Base-by-base conservation (phyloP, 1,140 invertebrate genomes). In the Drosophila elegans region DNA sequence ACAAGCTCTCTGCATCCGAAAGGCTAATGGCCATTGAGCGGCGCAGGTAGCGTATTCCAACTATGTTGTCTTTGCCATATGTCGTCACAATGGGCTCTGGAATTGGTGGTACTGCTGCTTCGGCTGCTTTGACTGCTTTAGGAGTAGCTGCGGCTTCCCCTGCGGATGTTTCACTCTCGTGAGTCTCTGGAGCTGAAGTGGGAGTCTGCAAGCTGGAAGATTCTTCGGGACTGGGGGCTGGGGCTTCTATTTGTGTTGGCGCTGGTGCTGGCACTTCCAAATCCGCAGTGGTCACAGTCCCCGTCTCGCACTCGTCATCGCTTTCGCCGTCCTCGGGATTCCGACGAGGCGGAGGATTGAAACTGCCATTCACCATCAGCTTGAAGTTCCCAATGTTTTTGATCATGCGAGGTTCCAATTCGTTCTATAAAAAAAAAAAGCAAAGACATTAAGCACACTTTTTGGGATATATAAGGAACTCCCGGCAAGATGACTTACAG, bases 381-480 rank as follows among this genome's bases (percentile, higher is more conserved):
- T 91, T 91, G 5, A 92, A 92, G 44, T 89, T 72, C 9, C 55
- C 48, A 32, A 92, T 78, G 12, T 59, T 74, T 27, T 81, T 88
- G 5, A 73, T 61, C 39, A 85, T 78, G 32, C 79, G 80, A 0
- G 84, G 78, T 41, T 92, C 91, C 32, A 92, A 36, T n/a, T 92
- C 81, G 32, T 68, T 74, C 91, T 92, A 52, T 3, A 68, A 68
- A 32, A 6, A 7, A n/a, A 3, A 55, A 0, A 3, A 27, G n/a
- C 12, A 48, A 41, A 12, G n/a, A 6, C n/a, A 34, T 13, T 27
- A 34, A 59, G 27, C 11, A n/a, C 5, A 4, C 2, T 21, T 21
- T n/a, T 21, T 1, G 16, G 3, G 1, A 2, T 29, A 32, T 3
- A 3, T 11, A 1, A 11, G 21, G 0, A 0, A 10, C 6, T 10